Percentiles rank a stretch among this genome's conserved stretches.
Evolutionary conservation across 2,113 vertebrate genomes (phyloP).

Genomic region (Gallinago jamesoni): DNA sequence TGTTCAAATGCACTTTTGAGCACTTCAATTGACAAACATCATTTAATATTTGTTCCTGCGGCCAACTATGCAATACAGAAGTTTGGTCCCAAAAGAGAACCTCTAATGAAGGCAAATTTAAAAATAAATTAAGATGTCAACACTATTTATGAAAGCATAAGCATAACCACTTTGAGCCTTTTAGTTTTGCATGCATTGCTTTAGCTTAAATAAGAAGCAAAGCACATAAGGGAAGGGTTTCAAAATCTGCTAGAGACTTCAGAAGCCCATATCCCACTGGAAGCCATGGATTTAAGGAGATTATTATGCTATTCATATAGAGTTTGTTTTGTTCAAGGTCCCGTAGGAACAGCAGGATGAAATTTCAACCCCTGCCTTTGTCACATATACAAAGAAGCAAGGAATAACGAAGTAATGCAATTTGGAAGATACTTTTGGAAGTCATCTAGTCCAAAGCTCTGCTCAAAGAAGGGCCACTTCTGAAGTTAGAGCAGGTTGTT

Average conservation of each 20-base stretch:
- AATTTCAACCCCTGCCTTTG: not conserved
- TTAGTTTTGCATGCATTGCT: not conserved
- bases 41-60: not conserved
- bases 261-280: not conserved
- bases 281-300: not conserved
- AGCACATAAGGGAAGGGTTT: not conserved
- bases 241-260: not conserved
- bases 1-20: not conserved
- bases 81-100: not conserved
- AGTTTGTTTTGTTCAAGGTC: not conserved
- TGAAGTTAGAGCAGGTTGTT: not conserved
- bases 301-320: not conserved
- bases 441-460: not conserved
- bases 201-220: not conserved
- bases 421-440: not conserved
- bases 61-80: not conserved
- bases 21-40: not conserved
- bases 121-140: not conserved
- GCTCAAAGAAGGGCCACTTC: not conserved
- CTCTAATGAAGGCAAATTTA: not conserved
- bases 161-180: not conserved
- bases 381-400: not conserved
- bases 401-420: not conserved
- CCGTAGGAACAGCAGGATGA: not conserved
- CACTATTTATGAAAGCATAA: not conserved